A percentile compares a stretch with the other conserved stretches of the same genome.
Evolutionary conservation across 2,113 vertebrate genomes (phyloP).

Genomic region (Centrocercus urophasianus): DNA sequence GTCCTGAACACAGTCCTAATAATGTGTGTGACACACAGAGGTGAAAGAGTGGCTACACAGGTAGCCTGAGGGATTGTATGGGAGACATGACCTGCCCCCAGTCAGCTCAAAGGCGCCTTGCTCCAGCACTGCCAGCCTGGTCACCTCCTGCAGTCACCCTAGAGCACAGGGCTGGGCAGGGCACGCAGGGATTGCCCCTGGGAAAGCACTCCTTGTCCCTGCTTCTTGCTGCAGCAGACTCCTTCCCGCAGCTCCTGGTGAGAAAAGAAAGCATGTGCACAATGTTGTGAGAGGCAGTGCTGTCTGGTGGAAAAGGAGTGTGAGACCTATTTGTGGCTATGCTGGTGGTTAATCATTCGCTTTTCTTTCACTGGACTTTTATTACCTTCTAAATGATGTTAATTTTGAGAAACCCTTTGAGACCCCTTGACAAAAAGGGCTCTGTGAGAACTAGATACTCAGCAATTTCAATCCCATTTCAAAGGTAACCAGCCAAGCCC

Average conservation of each 20-base stretch:
- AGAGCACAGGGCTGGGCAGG: rapidly evolving
- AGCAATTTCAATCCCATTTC: neutral
- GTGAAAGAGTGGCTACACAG: neutral
- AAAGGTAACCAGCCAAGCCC: neutral
- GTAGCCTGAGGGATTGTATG: neutral
- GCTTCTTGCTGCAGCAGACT: neutral
- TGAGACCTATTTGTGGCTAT: neutral
- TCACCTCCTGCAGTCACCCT: neutral
- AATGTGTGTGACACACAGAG: neutral
- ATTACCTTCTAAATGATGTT: neutral
- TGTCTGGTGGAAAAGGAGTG: neutral
- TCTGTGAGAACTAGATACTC: neutral
- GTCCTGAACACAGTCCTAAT: neutral
- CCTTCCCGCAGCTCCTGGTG: neutral
- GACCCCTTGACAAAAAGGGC: neutral
- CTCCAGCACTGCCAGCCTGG: rapidly evolving
- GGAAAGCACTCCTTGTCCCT: neutral
- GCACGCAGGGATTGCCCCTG: neutral
- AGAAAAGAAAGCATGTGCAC: rapidly evolving
- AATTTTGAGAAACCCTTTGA: neutral
- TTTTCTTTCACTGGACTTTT: neutral
- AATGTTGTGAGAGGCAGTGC: rapidly evolving
- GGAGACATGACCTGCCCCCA: neutral
- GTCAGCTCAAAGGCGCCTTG: neutral
- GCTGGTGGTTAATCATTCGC: rapidly evolving